A percentile compares a stretch with the other conserved stretches of the same genome.
Conservation (phyloP, 2,797 vertebrate species). For the Triplophysa yarkandensis region DNA sequence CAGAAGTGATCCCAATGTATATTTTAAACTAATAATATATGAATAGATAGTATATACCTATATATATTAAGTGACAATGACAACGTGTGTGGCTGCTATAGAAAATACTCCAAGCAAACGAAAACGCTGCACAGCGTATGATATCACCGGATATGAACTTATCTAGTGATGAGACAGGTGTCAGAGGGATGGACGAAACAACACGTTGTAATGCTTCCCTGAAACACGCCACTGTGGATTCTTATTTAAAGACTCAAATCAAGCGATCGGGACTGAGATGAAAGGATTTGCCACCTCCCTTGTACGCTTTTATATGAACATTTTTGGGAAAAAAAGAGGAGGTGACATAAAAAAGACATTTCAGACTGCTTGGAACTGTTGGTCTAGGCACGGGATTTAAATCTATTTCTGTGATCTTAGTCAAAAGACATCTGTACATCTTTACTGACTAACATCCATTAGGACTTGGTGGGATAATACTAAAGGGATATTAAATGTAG, state of each 20-base stretch:
- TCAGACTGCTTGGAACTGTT: conserved; percentile 42
- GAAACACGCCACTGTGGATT: conserved; percentile 67
- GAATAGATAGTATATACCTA: conserved; percentile 57
- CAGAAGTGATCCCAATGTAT: conserved; percentile 37
- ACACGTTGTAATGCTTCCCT: conserved; percentile 61
- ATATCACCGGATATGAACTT: conserved; percentile 34
- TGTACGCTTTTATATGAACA: conserved; percentile 8
- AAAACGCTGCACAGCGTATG: conserved; percentile 61
- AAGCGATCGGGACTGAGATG: neutral
- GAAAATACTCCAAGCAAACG: conserved; percentile 61
- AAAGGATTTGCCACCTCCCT: neutral
- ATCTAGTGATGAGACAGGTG: conserved; percentile 32
- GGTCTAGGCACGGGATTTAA: conserved; percentile 47
- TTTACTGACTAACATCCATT: conserved; percentile 61
- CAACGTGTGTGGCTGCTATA: conserved; percentile 74
- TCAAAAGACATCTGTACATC: conserved; percentile 53
- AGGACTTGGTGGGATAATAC: conserved; percentile 58
- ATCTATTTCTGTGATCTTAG: conserved; percentile 52
- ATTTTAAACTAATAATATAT: conserved; percentile 66
- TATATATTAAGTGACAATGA: conserved; percentile 52
- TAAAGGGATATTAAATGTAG: conserved; percentile 69
- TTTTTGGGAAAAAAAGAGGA: neutral
- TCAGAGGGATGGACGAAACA: conserved; percentile 27
- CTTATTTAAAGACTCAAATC: conserved; percentile 37
- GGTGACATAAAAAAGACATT: conserved; percentile 23